Evolutionary conservation across 2,113 vertebrate genomes (phyloP).

Genomic region (Pelecanoides urinatrix): DNA sequence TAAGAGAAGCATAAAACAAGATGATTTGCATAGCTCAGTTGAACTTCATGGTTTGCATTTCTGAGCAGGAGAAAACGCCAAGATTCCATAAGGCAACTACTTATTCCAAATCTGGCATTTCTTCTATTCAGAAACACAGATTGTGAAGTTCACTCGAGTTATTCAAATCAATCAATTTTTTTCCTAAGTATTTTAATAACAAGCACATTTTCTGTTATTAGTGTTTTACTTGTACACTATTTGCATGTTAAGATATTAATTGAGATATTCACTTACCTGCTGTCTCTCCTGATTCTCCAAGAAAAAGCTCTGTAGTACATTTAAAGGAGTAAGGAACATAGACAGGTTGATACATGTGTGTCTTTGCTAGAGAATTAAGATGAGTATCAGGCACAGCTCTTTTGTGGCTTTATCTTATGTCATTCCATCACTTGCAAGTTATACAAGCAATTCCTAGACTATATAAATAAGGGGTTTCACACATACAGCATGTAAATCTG

Average conservation of each 20-base stretch:
- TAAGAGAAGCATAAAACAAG: no score
- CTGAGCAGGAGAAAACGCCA: no score
- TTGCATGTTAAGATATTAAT: neutral
- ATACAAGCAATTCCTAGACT: constrained; percentile 1
- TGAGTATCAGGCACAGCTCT: constrained; percentile 22
- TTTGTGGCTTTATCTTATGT: constrained; percentile 50
- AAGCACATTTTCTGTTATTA: neutral
- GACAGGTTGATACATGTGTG: constrained; percentile 29
- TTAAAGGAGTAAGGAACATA: constrained; percentile 5
- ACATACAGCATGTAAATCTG: neutral
- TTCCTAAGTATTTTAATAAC: neutral
- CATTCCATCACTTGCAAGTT: constrained; percentile 24
- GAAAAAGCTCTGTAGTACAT: neutral
- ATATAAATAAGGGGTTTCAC: neutral
- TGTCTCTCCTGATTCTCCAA: neutral
- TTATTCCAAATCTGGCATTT: constrained; percentile 62
- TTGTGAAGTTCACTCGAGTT: constrained; percentile 48
- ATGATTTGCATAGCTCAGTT: no score
- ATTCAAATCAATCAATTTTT: neutral
- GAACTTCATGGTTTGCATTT: no score
- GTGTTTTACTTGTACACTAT: neutral
- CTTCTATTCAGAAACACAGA: constrained; percentile 56
- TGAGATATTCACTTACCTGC: neutral
- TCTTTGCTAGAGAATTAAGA: constrained; percentile 17
- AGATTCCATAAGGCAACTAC: constrained; percentile 58